phyloP scores from a whole-genome alignment of 2,797 vertebrate species.

The Masticophis lateralis region DNA sequence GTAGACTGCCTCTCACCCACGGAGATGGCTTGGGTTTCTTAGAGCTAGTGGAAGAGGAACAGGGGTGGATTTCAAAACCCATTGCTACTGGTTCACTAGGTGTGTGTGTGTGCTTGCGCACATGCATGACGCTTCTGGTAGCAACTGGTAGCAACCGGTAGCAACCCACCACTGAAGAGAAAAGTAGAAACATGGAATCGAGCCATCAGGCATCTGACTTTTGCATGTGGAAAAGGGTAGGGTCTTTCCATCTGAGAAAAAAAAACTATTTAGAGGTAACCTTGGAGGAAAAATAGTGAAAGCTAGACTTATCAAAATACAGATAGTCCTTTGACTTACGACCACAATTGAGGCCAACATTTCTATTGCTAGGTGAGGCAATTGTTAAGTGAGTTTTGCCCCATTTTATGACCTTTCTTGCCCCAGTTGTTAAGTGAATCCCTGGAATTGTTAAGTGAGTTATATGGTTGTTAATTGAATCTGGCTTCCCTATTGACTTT shows the following conservation, averaged over 20 bases:
- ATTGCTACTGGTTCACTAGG: too few relatives aligned
- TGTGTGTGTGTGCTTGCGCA: too few relatives aligned
- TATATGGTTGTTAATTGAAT: neutral
- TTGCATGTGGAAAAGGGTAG: neutral
- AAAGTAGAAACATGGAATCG: neutral
- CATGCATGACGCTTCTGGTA: too few relatives aligned
- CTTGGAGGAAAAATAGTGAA: neutral
- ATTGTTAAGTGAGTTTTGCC: neutral
- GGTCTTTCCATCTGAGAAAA: neutral
- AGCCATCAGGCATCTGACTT: neutral
- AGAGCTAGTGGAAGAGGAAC: too few relatives aligned
- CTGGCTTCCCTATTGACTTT: neutral
- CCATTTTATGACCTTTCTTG: neutral
- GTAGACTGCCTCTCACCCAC: neutral
- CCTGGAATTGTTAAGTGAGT: neutral
- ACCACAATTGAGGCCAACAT: neutral
- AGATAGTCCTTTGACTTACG: neutral
- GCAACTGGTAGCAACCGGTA: too few relatives aligned
- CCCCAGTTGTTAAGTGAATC: neutral
- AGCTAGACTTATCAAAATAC: neutral
- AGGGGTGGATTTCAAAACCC: too few relatives aligned
- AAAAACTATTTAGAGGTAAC: neutral
- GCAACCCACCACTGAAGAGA: too few relatives aligned
- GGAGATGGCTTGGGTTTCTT: neutral
- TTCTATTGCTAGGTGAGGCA: neutral